Evolutionary conservation across 2,888 invertebrate genomes (phyloP), one percentile per base, ranked within the genome.

Genomic region (Hololepta plana): DNA sequence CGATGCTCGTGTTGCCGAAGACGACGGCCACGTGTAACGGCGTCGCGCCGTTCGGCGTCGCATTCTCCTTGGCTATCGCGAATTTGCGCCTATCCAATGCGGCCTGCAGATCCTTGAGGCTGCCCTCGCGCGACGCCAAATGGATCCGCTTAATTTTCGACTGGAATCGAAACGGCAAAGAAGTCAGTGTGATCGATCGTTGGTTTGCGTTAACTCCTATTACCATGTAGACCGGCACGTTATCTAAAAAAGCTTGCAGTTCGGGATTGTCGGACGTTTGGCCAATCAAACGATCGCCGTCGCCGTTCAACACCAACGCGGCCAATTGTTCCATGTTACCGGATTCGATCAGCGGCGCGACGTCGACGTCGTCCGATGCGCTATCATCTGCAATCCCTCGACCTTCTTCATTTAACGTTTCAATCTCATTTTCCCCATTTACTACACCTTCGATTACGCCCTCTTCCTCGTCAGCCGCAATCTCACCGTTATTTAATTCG

Each of bases 291-390:
- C 72, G 65, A 35, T 75, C 60, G 0, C 91, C 91, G 45, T 88
- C 79, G 3, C 91, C 91, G 40, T 80, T 81, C 12, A 93, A 59
- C 8, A 93, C 87, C 41, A 91, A 59, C 26, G 80, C 70, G 13
- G 91, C 91, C 43, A 93, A 58, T 57, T 82, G 77, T 48, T 87
- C 88, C 73, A 91, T 76, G 46, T 85, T 85, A 5, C 82, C 74
- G 35, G 63, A 60, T 40, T 69, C 67, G 26, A 81, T 67, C 37
- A 80, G 59, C 36, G 64, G 61, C 29, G 65, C 60, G 20, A 79
- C 63, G 48, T 73, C 73, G 9, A 63, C 60, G 37, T 75, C 74
- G 19, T 42, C 40, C 3, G 31, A 53, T 39, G 65, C 64, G 35
- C 63, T 64, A 35, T 64, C 64, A 30, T 64, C 50, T 8, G 51